phyloP scores from a whole-genome alignment of 2,113 vertebrate genomes.

The Anas platyrhynchos region DNA sequence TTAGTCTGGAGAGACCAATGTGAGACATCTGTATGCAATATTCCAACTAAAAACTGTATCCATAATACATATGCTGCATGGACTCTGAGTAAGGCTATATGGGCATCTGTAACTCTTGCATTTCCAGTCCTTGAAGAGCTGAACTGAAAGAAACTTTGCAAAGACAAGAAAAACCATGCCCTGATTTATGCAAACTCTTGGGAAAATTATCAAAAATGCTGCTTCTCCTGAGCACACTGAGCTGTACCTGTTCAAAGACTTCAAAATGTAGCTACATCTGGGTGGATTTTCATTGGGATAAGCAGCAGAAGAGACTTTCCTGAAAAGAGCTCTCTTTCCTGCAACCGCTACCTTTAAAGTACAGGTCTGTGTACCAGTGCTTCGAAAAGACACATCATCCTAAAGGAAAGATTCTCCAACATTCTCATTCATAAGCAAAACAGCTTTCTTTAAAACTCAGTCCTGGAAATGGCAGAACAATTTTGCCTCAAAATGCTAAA shows the following conservation, averaged over 20 bases:
- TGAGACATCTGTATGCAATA: background rate
- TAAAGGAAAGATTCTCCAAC: background rate
- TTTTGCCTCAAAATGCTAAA: background rate
- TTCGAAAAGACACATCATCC: background rate
- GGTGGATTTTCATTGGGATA: background rate
- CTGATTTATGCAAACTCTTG: background rate
- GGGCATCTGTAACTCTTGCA: background rate
- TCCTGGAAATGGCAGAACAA: background rate
- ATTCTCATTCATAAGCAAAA: background rate
- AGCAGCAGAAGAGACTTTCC: background rate
- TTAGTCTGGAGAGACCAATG: fast-evolving
- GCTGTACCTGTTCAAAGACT: background rate
- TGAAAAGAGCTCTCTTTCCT: background rate
- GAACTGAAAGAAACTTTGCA: background rate
- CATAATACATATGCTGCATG: background rate
- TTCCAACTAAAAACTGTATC: background rate
- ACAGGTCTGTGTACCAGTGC: background rate
- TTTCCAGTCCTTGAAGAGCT: background rate
- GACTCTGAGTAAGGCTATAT: background rate
- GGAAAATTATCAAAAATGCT: background rate
- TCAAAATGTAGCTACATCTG: background rate
- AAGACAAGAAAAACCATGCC: background rate
- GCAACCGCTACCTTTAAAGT: background rate
- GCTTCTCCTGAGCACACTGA: background rate
- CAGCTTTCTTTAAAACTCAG: background rate